Evolutionary conservation across 2,797 vertebrate species (phyloP).

Genomic region (Sebastes umbrosus): DNA sequence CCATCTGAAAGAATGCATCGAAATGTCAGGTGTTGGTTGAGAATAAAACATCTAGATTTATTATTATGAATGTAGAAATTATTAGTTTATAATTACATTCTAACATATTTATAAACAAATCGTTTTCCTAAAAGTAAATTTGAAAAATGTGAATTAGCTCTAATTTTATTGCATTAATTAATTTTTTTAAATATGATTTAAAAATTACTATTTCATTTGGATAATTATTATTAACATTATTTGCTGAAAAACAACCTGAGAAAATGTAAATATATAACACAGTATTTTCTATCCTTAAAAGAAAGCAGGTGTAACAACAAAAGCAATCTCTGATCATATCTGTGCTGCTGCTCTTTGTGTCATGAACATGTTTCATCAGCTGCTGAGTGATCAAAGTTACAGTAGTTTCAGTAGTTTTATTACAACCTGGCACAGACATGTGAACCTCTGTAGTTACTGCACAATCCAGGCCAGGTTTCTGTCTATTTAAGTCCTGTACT

Average conservation of each 20-base stretch:
- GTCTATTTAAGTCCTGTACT: background rate
- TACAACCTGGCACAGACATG: slow-evolving; percentile 10
- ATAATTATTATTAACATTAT: background rate
- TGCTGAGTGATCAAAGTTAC: slow-evolving; percentile 31
- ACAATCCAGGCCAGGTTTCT: slow-evolving; percentile 7
- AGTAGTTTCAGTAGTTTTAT: slow-evolving; percentile 44
- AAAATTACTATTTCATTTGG: background rate
- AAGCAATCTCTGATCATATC: slow-evolving; percentile 15
- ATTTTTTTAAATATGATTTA: background rate
- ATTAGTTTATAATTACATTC: background rate
- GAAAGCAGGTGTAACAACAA: slow-evolving; percentile 16
- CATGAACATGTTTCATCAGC: slow-evolving; percentile 32
- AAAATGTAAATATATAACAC: background rate
- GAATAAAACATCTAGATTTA: background rate
- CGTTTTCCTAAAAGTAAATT: background rate
- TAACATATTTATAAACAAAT: background rate
- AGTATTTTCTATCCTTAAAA: background rate
- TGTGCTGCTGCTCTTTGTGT: slow-evolving; percentile 14
- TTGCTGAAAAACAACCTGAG: background rate
- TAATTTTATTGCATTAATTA: background rate
- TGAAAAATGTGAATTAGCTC: background rate
- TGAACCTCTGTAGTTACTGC: background rate
- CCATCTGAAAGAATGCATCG: background rate
- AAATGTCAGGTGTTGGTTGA: background rate
- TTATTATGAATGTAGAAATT: background rate